Conservation (phyloP, 2,113 vertebrate species). For the Paradisaea rubra region DNA sequence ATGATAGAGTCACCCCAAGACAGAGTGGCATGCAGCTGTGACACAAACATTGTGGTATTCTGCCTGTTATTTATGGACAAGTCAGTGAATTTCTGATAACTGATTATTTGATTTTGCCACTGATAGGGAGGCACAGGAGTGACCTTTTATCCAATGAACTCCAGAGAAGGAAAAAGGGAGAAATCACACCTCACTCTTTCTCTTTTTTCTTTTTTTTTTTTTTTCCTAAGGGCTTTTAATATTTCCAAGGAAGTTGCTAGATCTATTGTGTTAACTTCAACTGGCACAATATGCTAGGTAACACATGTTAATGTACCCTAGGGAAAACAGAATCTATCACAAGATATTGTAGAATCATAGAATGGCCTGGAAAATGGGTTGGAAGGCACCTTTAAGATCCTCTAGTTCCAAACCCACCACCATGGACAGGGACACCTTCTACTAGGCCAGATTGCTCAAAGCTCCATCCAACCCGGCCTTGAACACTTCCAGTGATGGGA, state of each 20-base stretch:
- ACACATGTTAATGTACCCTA: background rate
- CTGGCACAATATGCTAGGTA: background rate
- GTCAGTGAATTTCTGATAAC: background rate
- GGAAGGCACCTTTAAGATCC: background rate
- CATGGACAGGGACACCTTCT: background rate
- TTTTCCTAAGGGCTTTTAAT: background rate
- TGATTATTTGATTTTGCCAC: background rate
- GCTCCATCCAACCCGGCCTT: background rate
- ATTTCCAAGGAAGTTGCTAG: background rate
- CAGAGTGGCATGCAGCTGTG: background rate
- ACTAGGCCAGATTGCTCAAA: background rate
- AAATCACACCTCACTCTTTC: background rate
- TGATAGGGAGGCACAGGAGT: background rate
- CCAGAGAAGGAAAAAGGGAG: background rate
- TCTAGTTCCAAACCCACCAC: background rate
- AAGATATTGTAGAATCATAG: background rate
- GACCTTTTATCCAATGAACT: background rate
- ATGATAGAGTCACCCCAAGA: no score
- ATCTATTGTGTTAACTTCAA: background rate
- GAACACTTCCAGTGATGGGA: background rate
- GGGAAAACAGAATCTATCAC: background rate
- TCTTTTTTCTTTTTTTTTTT: no score
- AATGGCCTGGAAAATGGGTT: background rate
- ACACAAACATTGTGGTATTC: background rate
- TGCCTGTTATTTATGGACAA: background rate